These are phyloP conservation scores for Eubasilissa splendida DNA, from an alignment of 2,888 invertebrate genomes.

Conservation along the genomic window DNA sequence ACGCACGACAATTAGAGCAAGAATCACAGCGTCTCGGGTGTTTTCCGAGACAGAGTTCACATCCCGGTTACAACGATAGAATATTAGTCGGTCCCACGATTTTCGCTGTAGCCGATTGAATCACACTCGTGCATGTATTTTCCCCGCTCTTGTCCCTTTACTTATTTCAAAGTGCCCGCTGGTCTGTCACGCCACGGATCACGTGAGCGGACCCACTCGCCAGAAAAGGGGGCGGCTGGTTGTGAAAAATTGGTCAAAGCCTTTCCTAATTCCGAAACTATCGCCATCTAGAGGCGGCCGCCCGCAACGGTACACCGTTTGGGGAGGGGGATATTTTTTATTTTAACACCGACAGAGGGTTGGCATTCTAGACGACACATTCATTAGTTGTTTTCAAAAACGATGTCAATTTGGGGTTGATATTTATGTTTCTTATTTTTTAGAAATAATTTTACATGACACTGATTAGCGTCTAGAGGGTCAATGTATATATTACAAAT, in stretches of 20 bases:
- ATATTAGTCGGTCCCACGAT: too few relatives aligned
- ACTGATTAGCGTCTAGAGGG: too few relatives aligned
- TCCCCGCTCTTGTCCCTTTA: not conserved
- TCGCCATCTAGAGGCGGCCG: conserved; percentile 39
- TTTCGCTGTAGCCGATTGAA: too few relatives aligned
- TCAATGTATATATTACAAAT: too few relatives aligned
- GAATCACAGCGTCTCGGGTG: too few relatives aligned
- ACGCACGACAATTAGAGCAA: too few relatives aligned
- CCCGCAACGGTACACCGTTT: conserved; percentile 35
- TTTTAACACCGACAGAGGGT: conserved; percentile 18
- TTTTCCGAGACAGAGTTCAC: too few relatives aligned
- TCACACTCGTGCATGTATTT: too few relatives aligned
- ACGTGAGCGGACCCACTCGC: conserved; percentile 44
- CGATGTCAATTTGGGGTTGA: too few relatives aligned
- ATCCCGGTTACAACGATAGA: too few relatives aligned
- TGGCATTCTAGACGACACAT: not conserved
- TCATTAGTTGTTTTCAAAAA: not conserved
- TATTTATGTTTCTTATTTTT: too few relatives aligned
- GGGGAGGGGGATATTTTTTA: conserved; percentile 24
- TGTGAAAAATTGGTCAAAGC: conserved; percentile 54
- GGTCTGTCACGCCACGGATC: conserved; percentile 34
- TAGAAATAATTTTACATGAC: too few relatives aligned
- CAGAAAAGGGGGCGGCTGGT: conserved; percentile 47
- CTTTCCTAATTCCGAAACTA: conserved; percentile 39
- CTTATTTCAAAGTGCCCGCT: conserved; percentile 40